A percentile compares a stretch with the other conserved stretches of the same genome.
Conservation (phyloP, 2,113 vertebrate species). For the Motacilla alba region DNA sequence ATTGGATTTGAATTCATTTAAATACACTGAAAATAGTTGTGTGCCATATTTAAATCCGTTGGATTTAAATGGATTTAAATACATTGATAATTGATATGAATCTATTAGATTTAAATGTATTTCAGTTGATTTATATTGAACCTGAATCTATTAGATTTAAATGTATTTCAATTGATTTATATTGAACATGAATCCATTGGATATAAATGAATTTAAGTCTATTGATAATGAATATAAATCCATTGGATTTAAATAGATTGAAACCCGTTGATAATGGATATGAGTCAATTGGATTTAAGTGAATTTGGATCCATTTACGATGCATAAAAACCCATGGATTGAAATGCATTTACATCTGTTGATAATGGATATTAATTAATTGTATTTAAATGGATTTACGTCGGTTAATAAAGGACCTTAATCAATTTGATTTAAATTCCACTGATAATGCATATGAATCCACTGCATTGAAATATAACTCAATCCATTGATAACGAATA, state of each 20-base stretch:
- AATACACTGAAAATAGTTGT: no score
- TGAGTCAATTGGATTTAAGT: background rate
- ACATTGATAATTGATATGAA: accelerated
- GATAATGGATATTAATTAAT: background rate
- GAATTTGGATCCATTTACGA: background rate
- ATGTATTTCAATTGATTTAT: no score
- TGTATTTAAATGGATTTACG: background rate
- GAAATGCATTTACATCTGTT: background rate
- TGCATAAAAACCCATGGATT: background rate
- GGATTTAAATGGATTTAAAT: background rate
- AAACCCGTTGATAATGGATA: background rate
- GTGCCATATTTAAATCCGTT: no score
- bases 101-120: background rate
- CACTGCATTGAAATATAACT: background rate
- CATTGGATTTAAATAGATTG: background rate
- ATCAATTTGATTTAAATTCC: background rate
- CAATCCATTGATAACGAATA: accelerated
- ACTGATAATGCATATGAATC: background rate
- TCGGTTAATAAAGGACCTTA: background rate
- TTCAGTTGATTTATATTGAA: background rate
- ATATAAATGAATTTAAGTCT: background rate
- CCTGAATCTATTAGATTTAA: no score
- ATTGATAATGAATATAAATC: background rate
- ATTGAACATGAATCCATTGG: background rate
- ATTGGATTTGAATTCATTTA: background rate